Conservation (phyloP, 2,888 invertebrate species). For the Melangyna quadrimaculata region DNA sequence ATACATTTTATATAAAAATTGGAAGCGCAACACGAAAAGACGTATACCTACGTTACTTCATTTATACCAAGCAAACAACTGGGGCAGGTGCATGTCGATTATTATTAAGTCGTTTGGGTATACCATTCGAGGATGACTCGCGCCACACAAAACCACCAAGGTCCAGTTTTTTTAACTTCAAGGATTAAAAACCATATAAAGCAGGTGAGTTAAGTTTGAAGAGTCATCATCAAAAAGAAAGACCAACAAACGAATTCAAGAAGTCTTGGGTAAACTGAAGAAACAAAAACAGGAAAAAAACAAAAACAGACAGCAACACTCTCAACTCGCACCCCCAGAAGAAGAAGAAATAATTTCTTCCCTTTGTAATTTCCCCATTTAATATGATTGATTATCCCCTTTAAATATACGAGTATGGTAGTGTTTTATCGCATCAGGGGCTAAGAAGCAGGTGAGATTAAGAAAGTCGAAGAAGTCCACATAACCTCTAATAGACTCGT, state of each 20-base stretch:
- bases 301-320: conserved; percentile 12
- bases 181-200: conserved; percentile 8
- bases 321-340: conserved; percentile 12
- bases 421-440: neutral
- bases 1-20: conserved; percentile 1
- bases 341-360: conserved; percentile 22
- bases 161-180: conserved; percentile 52
- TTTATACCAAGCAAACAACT: conserved; percentile 34
- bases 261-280: neutral
- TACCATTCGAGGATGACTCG: conserved; percentile 37
- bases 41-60: neutral
- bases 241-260: neutral
- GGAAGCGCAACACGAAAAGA: conserved; percentile 3
- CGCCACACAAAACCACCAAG: conserved; percentile 43
- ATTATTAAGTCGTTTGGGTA: conserved; percentile 68
- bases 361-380: conserved; percentile 49
- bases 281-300: neutral
- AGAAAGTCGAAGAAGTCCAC: neutral
- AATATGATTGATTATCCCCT: conserved; percentile 68
- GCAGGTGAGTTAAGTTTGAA: conserved; percentile 59
- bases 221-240: no score
- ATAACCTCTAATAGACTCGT: conserved; percentile 64
- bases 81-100: conserved; percentile 65
- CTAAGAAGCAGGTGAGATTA: conserved; percentile 64
- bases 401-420: conserved; percentile 13